Evolutionary conservation across 2,113 vertebrate genomes (phyloP), one percentile per base, ranked within the genome.

Genomic region (Cynopterus brachyotis): DNA sequence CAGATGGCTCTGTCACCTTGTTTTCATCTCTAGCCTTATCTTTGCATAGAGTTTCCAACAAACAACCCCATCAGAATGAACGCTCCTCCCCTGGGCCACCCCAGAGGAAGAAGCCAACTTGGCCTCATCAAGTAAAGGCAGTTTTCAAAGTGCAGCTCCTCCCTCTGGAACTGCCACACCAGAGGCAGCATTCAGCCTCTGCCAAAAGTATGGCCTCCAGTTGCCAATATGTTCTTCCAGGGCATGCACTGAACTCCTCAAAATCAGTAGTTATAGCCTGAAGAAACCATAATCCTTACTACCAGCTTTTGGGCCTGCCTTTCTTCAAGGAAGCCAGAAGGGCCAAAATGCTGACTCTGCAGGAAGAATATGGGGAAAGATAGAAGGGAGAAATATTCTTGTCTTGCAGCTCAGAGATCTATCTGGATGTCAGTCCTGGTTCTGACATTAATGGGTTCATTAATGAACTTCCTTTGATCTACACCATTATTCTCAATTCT

Each of bases 201-300:
- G 93, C 91, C 96, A 93, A 95, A 94, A 96, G 59, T 32, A 76
- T 76, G 66, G 20, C 26, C 75, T 97, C 50, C 60, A 32, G 22
- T 47, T 78, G 45, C 75, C 91, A 94, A 78, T 50, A 91, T 57
- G 76, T 35, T 95, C 60, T 97, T 82, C 45, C 76, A 95, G 55
- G 66, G 45, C 57, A 26, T 80, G 22, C 53, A 81, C 9, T 85
- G 81, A 91, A 67, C 81, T 75, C 66, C 59, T 76, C 45, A 94
- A 87, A 92, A 91, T 85, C 89, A 60, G 73, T 96, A 85, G 88
- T 96, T 93, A 92, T 22, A 95, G 85, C 89, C 66, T 85, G 26
- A 72, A 72, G 24, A 84, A 96, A 96, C 80, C 72, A 84, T 62
- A 75, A 92, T 64, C 81, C 62, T 83, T 75, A 45, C 22, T 40